phyloP scores from a whole-genome alignment of 2,888 invertebrate species.

The Eledona agricola region DNA sequence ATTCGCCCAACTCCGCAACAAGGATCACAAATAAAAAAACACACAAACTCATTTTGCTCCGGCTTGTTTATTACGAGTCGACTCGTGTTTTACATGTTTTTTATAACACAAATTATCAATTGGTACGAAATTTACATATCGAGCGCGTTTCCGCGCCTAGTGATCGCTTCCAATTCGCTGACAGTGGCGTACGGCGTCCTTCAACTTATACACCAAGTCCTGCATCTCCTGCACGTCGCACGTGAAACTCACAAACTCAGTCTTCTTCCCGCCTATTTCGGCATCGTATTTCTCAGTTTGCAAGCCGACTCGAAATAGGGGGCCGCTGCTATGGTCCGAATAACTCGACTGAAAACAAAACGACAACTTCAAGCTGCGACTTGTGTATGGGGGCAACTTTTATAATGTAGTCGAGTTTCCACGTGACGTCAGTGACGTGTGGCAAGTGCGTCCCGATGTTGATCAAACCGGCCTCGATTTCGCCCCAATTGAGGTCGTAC shows the following conservation, averaged over 20 bases:
- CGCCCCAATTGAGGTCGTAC: slow-evolving; percentile 52
- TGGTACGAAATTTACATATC: slow-evolving; percentile 21
- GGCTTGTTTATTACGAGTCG: background rate
- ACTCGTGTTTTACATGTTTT: slow-evolving; percentile 1
- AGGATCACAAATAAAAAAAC: slow-evolving; percentile 7
- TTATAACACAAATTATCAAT: slow-evolving; percentile 21
- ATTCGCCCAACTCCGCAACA: slow-evolving; percentile 2
- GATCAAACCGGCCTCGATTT: slow-evolving; percentile 53
- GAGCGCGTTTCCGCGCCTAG: slow-evolving; percentile 36
- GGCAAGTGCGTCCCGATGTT: slow-evolving; percentile 62
- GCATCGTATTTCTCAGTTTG: slow-evolving; percentile 53
- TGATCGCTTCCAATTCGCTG: slow-evolving; percentile 62
- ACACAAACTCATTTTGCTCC: slow-evolving; percentile 10
- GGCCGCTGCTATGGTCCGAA: slow-evolving; percentile 55
- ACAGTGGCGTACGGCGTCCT: slow-evolving; percentile 71
- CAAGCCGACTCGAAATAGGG: slow-evolving; percentile 57
- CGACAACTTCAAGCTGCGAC: slow-evolving; percentile 8
- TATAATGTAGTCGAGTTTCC: slow-evolving; percentile 68
- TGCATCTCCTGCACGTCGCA: slow-evolving; percentile 72
- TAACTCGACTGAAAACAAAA: slow-evolving; percentile 55
- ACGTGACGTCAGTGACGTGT: slow-evolving; percentile 68
- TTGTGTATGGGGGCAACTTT: slow-evolving; percentile 49
- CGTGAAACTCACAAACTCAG: slow-evolving; percentile 67
- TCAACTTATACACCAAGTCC: slow-evolving; percentile 73
- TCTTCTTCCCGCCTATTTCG: slow-evolving; percentile 59